phyloP scores from a whole-genome alignment of 2,797 vertebrate species.

The Peromyscus aztecus region DNA sequence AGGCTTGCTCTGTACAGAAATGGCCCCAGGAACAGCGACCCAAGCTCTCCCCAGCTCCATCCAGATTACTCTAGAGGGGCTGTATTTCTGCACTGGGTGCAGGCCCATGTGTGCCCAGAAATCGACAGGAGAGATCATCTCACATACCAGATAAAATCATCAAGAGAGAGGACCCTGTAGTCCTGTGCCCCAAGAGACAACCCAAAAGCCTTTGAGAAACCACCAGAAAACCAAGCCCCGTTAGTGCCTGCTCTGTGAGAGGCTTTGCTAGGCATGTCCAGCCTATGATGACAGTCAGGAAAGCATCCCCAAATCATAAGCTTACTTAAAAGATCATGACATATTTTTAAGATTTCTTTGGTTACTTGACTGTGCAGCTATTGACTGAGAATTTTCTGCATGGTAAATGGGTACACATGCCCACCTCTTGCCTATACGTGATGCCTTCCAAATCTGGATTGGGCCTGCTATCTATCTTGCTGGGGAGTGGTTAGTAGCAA shows the following conservation, averaged over 20 bases:
- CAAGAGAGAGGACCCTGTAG: too few relatives aligned
- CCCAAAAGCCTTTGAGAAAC: neutral
- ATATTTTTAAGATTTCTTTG: neutral
- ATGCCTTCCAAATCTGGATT: neutral
- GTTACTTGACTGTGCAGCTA: neutral
- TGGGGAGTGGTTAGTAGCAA: neutral
- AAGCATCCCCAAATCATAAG: neutral
- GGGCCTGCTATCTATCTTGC: neutral
- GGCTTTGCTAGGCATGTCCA: neutral
- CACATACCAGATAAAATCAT: too few relatives aligned
- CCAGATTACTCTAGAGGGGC: neutral
- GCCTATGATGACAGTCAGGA: neutral
- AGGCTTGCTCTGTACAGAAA: neutral
- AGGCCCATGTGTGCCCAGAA: too few relatives aligned
- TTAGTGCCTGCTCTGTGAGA: too few relatives aligned
- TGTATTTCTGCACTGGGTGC: neutral
- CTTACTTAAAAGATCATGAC: neutral
- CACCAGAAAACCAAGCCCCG: neutral
- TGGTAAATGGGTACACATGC: neutral
- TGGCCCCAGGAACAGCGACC: rapidly evolving
- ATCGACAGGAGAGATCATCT: neutral
- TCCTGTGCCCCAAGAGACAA: neutral
- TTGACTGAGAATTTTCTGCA: neutral
- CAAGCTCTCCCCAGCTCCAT: neutral
- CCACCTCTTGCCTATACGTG: too few relatives aligned